A percentile compares a stretch with the other conserved stretches of the same genome.
Conservation (phyloP, 2,888 invertebrate species). For the Neoascia interrupta region DNA sequence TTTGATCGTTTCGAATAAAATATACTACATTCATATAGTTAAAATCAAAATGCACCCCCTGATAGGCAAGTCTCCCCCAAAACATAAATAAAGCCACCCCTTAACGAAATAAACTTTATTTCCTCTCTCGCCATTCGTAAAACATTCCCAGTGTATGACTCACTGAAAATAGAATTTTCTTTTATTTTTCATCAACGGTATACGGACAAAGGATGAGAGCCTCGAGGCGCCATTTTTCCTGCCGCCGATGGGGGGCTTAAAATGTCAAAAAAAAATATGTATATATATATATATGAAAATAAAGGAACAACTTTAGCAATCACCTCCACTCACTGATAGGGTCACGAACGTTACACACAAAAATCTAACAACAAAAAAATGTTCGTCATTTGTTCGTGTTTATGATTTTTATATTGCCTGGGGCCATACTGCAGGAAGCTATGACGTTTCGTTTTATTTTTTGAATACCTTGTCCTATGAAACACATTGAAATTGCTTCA, state of each 20-base stretch:
- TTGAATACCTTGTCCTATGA: conserved; percentile 1
- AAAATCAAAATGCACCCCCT: too few species aligned
- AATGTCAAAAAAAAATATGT: conserved; percentile 39
- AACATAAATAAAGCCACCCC: too few species aligned
- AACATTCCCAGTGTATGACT: too few species aligned
- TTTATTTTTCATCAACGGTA: too few species aligned
- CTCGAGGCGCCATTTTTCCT: conserved; percentile 46
- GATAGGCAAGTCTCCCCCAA: too few species aligned
- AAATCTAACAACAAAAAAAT: not conserved
- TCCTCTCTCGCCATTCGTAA: too few species aligned
- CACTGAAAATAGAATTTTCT: too few species aligned
- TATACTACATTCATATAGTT: too few species aligned
- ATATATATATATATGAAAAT: too few species aligned
- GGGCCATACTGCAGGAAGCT: conserved; percentile 17
- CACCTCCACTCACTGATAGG: conserved; percentile 4
- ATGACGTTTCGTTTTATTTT: not conserved
- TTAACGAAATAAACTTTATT: too few species aligned
- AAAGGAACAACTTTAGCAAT: conserved; percentile 16
- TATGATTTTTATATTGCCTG: conserved; percentile 46
- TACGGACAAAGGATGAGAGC: conserved; percentile 26
- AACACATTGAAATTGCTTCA: conserved; percentile 45
- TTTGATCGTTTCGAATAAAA: too few species aligned
- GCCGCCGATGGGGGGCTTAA: conserved; percentile 30
- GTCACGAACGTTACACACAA: conserved; percentile 28
- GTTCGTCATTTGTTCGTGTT: conserved; percentile 54